Evolutionary conservation across 2,113 vertebrate genomes (phyloP).

Genomic region (Centropristis striata): DNA sequence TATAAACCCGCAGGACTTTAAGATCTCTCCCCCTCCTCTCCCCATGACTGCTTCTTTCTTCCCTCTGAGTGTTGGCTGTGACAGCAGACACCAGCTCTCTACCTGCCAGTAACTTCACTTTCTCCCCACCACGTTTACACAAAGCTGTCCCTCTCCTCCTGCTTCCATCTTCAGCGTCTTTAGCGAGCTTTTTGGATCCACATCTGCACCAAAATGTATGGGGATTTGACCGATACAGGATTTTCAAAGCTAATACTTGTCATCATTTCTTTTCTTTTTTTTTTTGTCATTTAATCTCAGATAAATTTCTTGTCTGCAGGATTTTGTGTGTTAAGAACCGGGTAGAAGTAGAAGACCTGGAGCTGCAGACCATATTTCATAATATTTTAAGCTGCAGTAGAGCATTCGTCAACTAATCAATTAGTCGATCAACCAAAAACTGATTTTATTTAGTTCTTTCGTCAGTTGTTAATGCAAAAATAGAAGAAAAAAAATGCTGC

Average conservation of each 20-base stretch:
- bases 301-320: not conserved
- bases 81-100: slow-evolving; percentile 28
- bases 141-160: not conserved
- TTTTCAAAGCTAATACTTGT: not conserved
- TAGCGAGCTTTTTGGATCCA: not conserved
- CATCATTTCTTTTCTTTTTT: not conserved
- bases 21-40: not conserved
- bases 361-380: too few relatives aligned
- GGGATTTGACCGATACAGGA: slow-evolving; percentile 40
- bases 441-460: too few relatives aligned
- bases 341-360: too few relatives aligned
- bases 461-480: too few relatives aligned
- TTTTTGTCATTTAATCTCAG: not conserved
- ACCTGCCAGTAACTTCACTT: slow-evolving; percentile 38
- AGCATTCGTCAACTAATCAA: too few relatives aligned
- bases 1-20: not conserved
- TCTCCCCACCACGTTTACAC: slow-evolving; percentile 14
- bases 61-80: slow-evolving; percentile 30
- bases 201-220: not conserved
- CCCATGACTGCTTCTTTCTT: not conserved
- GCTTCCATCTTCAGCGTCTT: not conserved
- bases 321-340: not conserved
- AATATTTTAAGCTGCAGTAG: too few relatives aligned
- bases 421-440: too few relatives aligned
- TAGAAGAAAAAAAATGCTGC: too few relatives aligned